Base-by-base conservation (phyloP, 2,888 invertebrate species). In the Drosophila nr. fundita region DNA sequence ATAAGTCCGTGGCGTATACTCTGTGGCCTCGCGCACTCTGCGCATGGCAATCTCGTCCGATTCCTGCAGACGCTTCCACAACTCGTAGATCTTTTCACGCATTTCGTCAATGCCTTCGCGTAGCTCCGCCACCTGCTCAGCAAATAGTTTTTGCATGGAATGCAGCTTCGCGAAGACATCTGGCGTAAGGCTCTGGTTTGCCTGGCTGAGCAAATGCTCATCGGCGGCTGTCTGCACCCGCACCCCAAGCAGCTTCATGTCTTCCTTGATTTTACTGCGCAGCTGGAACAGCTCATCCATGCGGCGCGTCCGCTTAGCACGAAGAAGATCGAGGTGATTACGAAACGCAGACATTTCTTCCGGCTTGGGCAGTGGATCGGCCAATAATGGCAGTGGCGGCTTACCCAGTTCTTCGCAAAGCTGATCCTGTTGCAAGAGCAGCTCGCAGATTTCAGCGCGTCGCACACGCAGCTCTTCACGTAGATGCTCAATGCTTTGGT, bases 51-150 rank as follows among this genome's bases (percentile, higher is more conserved):
- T 94, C 8, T 94, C 93, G 34, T 94, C 94, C 24, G 96, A 95
- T 60, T 96, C 95, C 21, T 96, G 95, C 21, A 98, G 93, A 67
- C 96, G 95, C 27, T 96, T 95, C 97, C 97, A 98, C 0, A 97
- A 92, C 30, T 94, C 93, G 0, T 94, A 90, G 0, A 97, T 92
- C 60, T 95, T 95, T 38, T 95, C 94, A 50, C 95, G 95, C 77
- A 97, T 94, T 53, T 94, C 94, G 42, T 94, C 91, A 4, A 96
- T 95, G 91, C 95, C 91, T 24, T 93, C 91, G 42, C 94, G 94
- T 8, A 95, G 94, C 58, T 95, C 94, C 48, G 95, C 93, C 38
- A 94, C 94, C 87, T 95, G 94, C 29, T 94, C 93, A 48, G 94
- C 94, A 58, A 96, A 92, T 7, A 94, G 93, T 57, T 95, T 94